Conservation (phyloP, 1,140 invertebrate species). For the Saxidomus purpurata region DNA sequence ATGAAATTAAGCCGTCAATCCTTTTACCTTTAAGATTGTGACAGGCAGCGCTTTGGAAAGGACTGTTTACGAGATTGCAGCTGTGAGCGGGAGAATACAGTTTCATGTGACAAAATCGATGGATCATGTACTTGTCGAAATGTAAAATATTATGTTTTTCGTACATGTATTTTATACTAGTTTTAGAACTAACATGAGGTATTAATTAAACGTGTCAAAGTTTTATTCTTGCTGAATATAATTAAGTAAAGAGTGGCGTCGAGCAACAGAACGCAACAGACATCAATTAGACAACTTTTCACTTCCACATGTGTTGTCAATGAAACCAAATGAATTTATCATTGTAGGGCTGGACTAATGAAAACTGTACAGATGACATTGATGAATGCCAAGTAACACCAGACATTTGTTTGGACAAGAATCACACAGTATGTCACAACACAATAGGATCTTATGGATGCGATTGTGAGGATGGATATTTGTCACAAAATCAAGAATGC, state of each 20-base stretch:
- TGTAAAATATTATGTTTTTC: too few relatives aligned
- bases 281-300: too few relatives aligned
- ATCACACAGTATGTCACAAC: neutral
- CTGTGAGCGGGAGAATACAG: neutral
- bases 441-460: neutral
- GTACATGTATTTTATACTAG: too few relatives aligned
- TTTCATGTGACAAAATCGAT: neutral
- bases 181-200: too few relatives aligned
- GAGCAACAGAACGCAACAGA: too few relatives aligned
- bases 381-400: slow-evolving; percentile 7
- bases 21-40: neutral
- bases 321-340: too few relatives aligned
- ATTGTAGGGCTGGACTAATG: slow-evolving; percentile 19
- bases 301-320: too few relatives aligned
- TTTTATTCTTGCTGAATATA: too few relatives aligned
- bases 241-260: too few relatives aligned
- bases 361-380: slow-evolving; percentile 26
- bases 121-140: neutral
- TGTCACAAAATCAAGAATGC: neutral
- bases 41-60: neutral
- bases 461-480: neutral
- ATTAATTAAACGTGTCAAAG: too few relatives aligned
- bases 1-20: too few relatives aligned
- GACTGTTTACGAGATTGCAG: neutral
- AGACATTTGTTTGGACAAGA: neutral